These are phyloP conservation scores for Lochmaea crataegi DNA, from an alignment of 2,888 invertebrate genomes.

Conservation along the genomic window DNA sequence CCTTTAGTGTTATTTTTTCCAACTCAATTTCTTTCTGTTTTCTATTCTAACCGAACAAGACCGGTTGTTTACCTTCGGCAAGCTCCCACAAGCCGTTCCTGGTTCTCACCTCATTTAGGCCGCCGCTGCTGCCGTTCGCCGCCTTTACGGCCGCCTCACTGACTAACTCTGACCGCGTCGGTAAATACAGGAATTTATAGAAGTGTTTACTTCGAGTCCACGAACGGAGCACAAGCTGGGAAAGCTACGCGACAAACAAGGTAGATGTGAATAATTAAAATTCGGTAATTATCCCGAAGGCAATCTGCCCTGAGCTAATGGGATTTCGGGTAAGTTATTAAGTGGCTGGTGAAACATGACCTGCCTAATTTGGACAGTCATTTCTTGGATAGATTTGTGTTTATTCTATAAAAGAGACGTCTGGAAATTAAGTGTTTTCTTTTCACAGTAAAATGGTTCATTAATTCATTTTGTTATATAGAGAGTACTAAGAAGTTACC, in stretches of 20 bases:
- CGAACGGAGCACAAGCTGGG: constrained; percentile 22
- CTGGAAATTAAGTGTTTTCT: constrained; percentile 13
- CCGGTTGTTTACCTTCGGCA: constrained; percentile 28
- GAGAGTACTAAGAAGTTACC: no score
- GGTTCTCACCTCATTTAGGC: constrained; percentile 29
- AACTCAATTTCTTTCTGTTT: constrained; percentile 2
- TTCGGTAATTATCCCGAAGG: constrained; percentile 47
- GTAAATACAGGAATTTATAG: constrained; percentile 61
- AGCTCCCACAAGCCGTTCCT: constrained; percentile 29
- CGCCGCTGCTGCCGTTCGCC: constrained; percentile 8
- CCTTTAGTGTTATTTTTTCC: constrained; percentile 5
- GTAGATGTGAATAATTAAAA: constrained; percentile 48
- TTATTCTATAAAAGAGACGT: no score
- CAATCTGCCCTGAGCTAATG: constrained; percentile 44
- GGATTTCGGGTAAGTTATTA: constrained; percentile 41
- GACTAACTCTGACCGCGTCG: constrained; percentile 45
- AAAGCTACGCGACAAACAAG: constrained; percentile 40
- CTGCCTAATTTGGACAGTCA: constrained; percentile 32
- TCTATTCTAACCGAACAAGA: constrained; percentile 8
- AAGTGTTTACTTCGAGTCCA: constrained; percentile 52
- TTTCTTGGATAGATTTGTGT: constrained; percentile 19
- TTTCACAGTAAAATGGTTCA: neutral
- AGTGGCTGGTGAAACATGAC: constrained; percentile 37
- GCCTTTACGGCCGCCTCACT: constrained; percentile 30
- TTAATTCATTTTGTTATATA: neutral